Evolutionary conservation across 2,797 vertebrate genomes (phyloP), one percentile per base, ranked within the genome.

Genomic region (Acropternis orthonyx): DNA sequence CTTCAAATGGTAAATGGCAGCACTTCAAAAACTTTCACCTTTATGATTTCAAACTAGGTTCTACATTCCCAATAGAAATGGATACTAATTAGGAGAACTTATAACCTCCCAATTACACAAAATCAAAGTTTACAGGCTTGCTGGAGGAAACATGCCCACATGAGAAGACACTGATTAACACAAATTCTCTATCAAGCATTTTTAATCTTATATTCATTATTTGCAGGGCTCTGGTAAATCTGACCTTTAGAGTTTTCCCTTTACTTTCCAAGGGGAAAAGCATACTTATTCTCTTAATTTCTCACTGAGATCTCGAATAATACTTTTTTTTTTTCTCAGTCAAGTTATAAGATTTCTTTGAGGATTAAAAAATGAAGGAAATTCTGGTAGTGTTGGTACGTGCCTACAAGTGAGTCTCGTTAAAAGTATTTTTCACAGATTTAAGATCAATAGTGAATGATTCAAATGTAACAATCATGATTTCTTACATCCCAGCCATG

Each of bases 41-140:
- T 88, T 92, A 77, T 39, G 62, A 95, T 67, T 93, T n/a, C 44
- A 83, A 95, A 94, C 62, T 89, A 89, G 74, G 77, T 87, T 83
- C 21, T 82, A 81, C 49, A 80, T 74, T 95, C 66, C 49, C 24
- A 77, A 34, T 43, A 81, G 32, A 95, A 56, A 23, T 81, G 56
- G 46, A 85, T 55, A 85, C 18, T 96, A 52, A 69, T 91, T 91
- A 49, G 66, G 37, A 92, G 72, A 92, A 85, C 14, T 82, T 92
- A 80, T 88, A 62, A 89, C 75, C 63, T 75, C 26, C 37, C 52
- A 81, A 62, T 91, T 83, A 87, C 62, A 63, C 52, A 65, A 63
- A 96, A 69, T 94, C 58, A 86, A 95, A 95, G 61, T 92, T 89
- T 93, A 79, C 55, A 79, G 59, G 56, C 79, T 94, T 95, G n/a